Conservation (phyloP, 2,888 invertebrate species). For the Nebria brevicollis region DNA sequence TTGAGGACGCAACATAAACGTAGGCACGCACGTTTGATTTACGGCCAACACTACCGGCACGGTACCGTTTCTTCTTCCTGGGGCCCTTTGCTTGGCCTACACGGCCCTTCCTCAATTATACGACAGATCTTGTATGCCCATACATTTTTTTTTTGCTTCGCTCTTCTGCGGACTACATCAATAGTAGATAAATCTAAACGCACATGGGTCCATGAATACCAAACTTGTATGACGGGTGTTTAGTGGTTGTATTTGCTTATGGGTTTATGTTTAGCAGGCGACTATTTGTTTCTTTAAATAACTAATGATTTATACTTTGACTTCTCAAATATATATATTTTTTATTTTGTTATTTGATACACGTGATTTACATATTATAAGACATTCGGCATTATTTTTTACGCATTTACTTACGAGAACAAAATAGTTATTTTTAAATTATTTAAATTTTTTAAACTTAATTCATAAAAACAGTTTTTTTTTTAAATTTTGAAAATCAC, state of each 20-base stretch:
- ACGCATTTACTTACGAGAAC: too few species aligned
- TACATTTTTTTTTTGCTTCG: slow-evolving; percentile 13
- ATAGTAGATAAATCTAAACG: slow-evolving; percentile 31
- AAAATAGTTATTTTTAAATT: too few species aligned
- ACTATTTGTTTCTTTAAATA: not conserved
- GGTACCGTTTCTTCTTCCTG: not conserved
- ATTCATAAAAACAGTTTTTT: too few species aligned
- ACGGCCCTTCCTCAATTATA: slow-evolving; percentile 41
- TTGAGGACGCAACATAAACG: slow-evolving; percentile 4
- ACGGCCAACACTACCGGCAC: slow-evolving; percentile 29
- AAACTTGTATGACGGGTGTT: not conserved
- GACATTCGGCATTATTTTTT: too few species aligned
- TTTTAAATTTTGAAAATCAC: too few species aligned
- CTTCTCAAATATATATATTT: not conserved
- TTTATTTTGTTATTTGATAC: not conserved
- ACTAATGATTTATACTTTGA: not conserved
- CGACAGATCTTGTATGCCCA: slow-evolving; percentile 29
- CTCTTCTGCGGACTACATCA: slow-evolving; percentile 32
- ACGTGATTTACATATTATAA: not conserved
- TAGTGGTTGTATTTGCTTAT: slow-evolving; percentile 1
- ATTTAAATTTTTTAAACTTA: too few species aligned
- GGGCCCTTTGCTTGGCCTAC: slow-evolving; percentile 20
- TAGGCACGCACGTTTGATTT: slow-evolving; percentile 26
- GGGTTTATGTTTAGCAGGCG: not conserved
- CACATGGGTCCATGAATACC: slow-evolving; percentile 14